Conservation (phyloP, 2,888 invertebrate species). For the Dolichomitus sp. region DNA sequence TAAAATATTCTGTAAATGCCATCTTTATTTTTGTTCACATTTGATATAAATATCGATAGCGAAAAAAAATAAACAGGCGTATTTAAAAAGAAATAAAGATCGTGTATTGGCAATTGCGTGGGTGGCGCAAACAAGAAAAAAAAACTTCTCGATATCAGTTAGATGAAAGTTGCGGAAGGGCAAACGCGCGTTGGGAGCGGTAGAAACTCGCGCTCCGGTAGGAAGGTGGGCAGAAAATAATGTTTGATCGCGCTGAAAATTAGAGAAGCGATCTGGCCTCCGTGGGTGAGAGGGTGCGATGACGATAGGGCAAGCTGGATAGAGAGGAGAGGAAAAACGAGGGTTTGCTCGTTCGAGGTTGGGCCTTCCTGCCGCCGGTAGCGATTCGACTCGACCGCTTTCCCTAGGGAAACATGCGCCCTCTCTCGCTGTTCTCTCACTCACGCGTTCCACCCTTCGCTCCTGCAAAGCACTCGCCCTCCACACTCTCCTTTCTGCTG, state of each 20-base stretch:
- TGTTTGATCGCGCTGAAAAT: conserved; percentile 83
- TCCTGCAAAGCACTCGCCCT: conserved; percentile 49
- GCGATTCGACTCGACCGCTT: conserved; percentile 73
- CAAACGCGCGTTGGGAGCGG: conserved; percentile 53
- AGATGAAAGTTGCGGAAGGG: conserved; percentile 75
- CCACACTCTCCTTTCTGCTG: conserved; percentile 53
- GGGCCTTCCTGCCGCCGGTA: conserved; percentile 69
- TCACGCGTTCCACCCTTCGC: conserved; percentile 47
- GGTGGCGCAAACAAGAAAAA: conserved; percentile 69
- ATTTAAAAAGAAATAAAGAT: conserved; percentile 48
- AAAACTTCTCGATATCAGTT: conserved; percentile 80
- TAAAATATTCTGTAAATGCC: background rate
- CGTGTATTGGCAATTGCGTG: conserved; percentile 33
- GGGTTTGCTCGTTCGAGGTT: conserved; percentile 68
- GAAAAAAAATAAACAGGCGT: conserved; percentile 35
- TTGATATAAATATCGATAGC: conserved; percentile 8
- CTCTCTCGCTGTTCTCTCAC: conserved; percentile 62
- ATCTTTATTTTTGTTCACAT: background rate
- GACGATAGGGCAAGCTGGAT: conserved; percentile 54
- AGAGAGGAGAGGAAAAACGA: conserved; percentile 61
- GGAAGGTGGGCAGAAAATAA: conserved; percentile 76
- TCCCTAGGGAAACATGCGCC: conserved; percentile 69
- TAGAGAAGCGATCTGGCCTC: conserved; percentile 78
- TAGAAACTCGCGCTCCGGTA: conserved; percentile 37
- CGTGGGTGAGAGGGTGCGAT: conserved; percentile 51